Evolutionary conservation across 2,113 vertebrate genomes (phyloP).

Genomic region (Pungitius pungitius): DNA sequence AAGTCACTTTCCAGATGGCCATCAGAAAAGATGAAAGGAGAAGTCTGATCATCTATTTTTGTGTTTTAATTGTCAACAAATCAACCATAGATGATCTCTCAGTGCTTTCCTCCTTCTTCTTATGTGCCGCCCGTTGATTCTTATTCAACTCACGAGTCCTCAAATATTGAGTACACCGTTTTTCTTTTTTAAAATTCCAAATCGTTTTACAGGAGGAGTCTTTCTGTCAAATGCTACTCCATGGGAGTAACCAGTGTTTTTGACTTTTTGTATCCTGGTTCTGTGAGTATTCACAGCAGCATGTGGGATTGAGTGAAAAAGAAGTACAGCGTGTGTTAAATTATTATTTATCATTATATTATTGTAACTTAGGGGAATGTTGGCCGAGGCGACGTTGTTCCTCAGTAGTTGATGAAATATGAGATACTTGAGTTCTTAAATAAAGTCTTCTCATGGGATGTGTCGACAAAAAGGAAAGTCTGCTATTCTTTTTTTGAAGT

Average conservation of each 20-base stretch:
- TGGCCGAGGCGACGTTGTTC: background rate
- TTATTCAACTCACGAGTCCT: background rate
- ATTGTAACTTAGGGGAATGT: background rate
- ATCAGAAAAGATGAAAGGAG: conserved; percentile 29
- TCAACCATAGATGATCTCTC: background rate
- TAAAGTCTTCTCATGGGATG: conserved; percentile 7
- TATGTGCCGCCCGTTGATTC: background rate
- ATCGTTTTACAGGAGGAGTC: background rate
- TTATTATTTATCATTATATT: background rate
- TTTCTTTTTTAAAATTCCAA: background rate
- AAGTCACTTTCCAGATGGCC: conserved; percentile 22
- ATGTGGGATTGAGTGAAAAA: background rate
- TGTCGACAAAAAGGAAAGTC: conserved; percentile 8
- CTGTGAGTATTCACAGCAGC: background rate
- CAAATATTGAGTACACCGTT: background rate
- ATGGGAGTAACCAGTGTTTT: background rate
- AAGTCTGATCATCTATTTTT: background rate
- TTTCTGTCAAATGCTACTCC: background rate
- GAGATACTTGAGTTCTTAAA: background rate
- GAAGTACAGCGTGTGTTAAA: background rate
- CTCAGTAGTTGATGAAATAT: background rate
- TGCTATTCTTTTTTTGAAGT: conserved; percentile 7
- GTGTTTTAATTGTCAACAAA: conserved; percentile 12
- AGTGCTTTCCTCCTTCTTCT: background rate
- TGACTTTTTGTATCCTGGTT: background rate